Evolutionary conservation across 2,888 invertebrate species (phyloP).

Genomic region (Sphaerophoria rueppellii): DNA sequence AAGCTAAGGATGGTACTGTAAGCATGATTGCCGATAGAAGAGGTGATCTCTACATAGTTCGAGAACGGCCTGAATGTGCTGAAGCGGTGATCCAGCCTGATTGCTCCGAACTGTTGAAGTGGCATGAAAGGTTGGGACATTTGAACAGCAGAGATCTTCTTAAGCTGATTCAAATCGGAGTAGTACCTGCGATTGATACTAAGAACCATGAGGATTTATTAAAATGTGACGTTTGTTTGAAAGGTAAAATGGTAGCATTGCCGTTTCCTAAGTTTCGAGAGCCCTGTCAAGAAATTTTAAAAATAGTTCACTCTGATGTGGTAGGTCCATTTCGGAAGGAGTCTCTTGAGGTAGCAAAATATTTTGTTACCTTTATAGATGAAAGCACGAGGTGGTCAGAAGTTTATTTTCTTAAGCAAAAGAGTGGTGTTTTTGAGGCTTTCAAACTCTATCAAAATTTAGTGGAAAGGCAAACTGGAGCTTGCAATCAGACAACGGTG

Average conservation of each 20-base stretch:
- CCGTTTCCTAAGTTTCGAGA: conserved; percentile 33
- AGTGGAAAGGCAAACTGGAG: conserved; percentile 71
- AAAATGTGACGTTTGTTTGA: conserved; percentile 8
- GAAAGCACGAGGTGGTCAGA: conserved; percentile 51
- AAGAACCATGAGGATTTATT: conserved; percentile 23
- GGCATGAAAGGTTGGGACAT: no score
- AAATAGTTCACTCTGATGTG: conserved; percentile 48
- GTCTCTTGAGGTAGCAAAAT: conserved; percentile 38
- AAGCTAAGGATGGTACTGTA: background rate
- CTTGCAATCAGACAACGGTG: conserved; percentile 75
- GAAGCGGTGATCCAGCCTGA: conserved; percentile 52
- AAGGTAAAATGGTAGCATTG: conserved; percentile 50
- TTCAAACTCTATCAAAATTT: conserved; percentile 74
- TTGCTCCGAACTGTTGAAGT: conserved; percentile 66
- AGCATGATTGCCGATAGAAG: conserved; percentile 43
- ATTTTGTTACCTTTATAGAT: conserved; percentile 61
- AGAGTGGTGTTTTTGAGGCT: conserved; percentile 53
- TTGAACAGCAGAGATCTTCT: conserved; percentile 57
- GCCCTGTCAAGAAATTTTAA: conserved; percentile 34
- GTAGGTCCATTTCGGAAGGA: conserved; percentile 41
- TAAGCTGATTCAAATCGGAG: conserved; percentile 38
- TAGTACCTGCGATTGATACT: conserved; percentile 30
- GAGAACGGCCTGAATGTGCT: conserved; percentile 28
- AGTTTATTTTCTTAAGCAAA: conserved; percentile 58
- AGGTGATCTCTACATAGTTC: conserved; percentile 56